Conservation (phyloP, 2,797 vertebrate species). For the Scolopax bukidnonensis region DNA sequence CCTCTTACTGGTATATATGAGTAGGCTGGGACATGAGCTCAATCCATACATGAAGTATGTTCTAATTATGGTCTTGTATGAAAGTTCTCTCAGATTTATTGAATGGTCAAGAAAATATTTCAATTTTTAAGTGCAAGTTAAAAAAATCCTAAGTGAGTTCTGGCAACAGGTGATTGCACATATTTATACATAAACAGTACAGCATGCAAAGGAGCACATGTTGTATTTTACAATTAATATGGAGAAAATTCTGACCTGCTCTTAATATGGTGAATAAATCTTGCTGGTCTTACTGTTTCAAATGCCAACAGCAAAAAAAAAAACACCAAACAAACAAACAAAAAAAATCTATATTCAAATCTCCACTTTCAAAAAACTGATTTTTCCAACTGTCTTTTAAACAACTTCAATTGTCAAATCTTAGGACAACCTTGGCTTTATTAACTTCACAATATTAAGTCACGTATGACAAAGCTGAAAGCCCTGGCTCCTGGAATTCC, state of each 20-base stretch:
- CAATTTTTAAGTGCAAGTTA: not conserved
- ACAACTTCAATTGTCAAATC: not conserved
- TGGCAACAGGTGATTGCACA: not conserved
- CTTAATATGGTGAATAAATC: not conserved
- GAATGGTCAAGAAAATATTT: not conserved
- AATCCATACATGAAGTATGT: not conserved
- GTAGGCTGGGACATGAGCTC: not conserved
- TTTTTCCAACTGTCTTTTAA: not conserved
- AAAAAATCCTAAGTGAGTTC: not conserved
- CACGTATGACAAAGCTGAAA: not conserved
- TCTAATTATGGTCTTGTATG: not conserved
- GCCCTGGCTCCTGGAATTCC: not conserved
- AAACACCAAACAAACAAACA: no score
- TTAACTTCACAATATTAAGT: not conserved
- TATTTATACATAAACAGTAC: not conserved
- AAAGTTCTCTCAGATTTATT: not conserved
- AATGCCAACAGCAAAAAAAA: not conserved
- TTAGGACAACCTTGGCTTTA: not conserved
- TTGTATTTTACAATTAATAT: not conserved
- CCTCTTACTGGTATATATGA: not conserved
- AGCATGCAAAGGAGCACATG: not conserved
- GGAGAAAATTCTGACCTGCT: not conserved
- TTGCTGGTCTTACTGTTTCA: not conserved
- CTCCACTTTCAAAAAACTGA: not conserved
- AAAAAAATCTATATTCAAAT: not conserved